Base-by-base conservation (phyloP, 1,140 invertebrate species). In the Agraylea sexmaculata region DNA sequence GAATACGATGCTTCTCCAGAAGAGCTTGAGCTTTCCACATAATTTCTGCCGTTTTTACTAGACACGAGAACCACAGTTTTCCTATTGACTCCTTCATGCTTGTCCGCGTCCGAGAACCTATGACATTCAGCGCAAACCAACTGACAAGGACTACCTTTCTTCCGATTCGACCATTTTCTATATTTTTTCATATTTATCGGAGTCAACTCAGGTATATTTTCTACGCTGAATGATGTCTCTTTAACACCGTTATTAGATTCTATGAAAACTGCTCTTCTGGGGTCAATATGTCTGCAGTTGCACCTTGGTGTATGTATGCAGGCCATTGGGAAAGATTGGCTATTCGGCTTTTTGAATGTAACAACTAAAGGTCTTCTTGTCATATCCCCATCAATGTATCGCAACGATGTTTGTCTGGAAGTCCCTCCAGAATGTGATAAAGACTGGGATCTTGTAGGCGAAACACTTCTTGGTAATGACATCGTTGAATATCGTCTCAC, bases 241-340 rank as follows among this genome's bases (percentile, higher is more conserved):
- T 45, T 43, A 8, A 8, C 23, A 27, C n/a, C 23, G 2, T 37
- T 35, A 19, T 42, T 35, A 4, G 35, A 38, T 37, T 43, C 42
- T 25, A 38, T 34, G 10, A 22, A 37, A 13, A 43, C 29, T n/a
- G 40, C 40, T 35, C 43, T 40, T 21, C 43, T 42, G 15, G 25
- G 17, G 12, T 40, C 32, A 16, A 30, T 37, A 34, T 15, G 27
- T 31, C 39, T 40, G 30, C 47, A 49, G 0, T 35, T 25, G 38
- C 47, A 49, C 25, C 43, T 33, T 3, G 43, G 40, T 16, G 47
- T 43, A 42, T 49, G 47, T 18, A 49, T 46, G 30, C 47, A 49
- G 4, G 47, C 41, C 12, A 32, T 21, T 7, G 47, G 47, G 8
- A 43, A 18, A 10, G 42, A 28, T 4, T 40, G 13, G 15, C 28